Evolutionary conservation across 2,888 invertebrate genomes (phyloP).

Genomic region (Lagria hirta): DNA sequence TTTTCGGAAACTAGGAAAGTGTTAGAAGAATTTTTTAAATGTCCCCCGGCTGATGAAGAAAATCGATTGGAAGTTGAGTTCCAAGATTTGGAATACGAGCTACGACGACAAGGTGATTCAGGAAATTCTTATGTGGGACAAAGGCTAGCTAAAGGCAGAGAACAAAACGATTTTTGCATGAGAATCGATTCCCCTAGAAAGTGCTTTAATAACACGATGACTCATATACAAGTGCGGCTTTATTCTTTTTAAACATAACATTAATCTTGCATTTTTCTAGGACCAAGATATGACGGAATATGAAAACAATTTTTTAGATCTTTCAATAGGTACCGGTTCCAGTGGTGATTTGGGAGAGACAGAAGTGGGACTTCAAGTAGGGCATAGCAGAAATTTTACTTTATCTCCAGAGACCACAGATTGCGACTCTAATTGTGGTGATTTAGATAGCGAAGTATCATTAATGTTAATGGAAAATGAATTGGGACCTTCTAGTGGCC

Average conservation of each 20-base stretch:
- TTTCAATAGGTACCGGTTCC: constrained; percentile 63
- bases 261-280: constrained; percentile 42
- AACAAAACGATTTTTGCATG: constrained; percentile 51
- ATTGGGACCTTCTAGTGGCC: constrained; percentile 51
- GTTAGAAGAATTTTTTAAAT: constrained; percentile 88
- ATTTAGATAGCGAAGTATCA: constrained; percentile 82
- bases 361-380: constrained; percentile 64
- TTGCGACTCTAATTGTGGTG: constrained; percentile 85
- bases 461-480: constrained; percentile 74
- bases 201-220: constrained; percentile 56
- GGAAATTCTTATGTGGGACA: constrained; percentile 79
- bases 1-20: constrained; percentile 92
- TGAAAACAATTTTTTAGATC: constrained; percentile 62
- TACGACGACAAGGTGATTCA: constrained; percentile 66
- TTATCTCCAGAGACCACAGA: constrained; percentile 92
- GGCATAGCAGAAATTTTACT: constrained; percentile 81
- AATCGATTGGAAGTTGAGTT: constrained; percentile 59
- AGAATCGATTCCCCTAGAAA: constrained; percentile 62
- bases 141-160: constrained; percentile 65
- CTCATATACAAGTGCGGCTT: constrained; percentile 4
- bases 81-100: constrained; percentile 75
- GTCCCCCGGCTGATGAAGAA: constrained; percentile 68
- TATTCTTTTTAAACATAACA: constrained; percentile 9
- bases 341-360: constrained; percentile 68
- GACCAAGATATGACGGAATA: constrained; percentile 58